Base-by-base conservation (phyloP, 2,888 invertebrate genomes). In the Rhamnusium bicolor region DNA sequence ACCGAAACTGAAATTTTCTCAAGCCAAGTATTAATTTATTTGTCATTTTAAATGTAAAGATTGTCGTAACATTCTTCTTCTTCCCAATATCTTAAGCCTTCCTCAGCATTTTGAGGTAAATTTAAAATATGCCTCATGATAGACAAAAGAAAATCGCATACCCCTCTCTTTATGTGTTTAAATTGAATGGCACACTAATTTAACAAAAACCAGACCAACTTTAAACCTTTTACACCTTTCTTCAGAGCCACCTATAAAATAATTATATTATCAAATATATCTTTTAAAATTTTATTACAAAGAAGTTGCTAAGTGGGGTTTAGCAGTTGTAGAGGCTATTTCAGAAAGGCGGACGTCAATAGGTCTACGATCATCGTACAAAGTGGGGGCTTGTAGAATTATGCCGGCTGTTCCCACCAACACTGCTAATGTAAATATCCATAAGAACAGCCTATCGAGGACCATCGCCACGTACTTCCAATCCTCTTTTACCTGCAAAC, bases 381-480 rank as follows among this genome's bases (percentile, higher is more conserved):
- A 91, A 73, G 97, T 97, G 54, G 98, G 98, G 76, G 98, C 98
- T 90, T 97, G 97, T 81, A 98, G 91, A 85, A 98, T 97, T 87
- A 98, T 97, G 68, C 96, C 96, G 27, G 96, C 96, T 66, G 96
- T 97, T 54, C 98, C 98, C 79, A 97, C 95, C 78, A 98, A 91
- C 85, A 98, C 98, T 62, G 98, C 97, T 86, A 97, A 91, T 82
- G 98, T 97, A 90, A 98, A 98, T 88, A 98, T 97, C 95, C 97
- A 98, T 84, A 98, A 92, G 90, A 98, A 98, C 85, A 99, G 91
- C 77, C 98, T 92, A 89, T 98, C 98, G 87, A 98, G 91, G 80
- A 98, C 98, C 96, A 98, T 97, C 77, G 98, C 98, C 82, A 98
- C 98, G 89, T 97, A 98, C 89, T 98, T 98, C 98, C 98, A 98